Evolutionary conservation across 2,888 invertebrate genomes (phyloP).

Genomic region (Lucinisca nassula): DNA sequence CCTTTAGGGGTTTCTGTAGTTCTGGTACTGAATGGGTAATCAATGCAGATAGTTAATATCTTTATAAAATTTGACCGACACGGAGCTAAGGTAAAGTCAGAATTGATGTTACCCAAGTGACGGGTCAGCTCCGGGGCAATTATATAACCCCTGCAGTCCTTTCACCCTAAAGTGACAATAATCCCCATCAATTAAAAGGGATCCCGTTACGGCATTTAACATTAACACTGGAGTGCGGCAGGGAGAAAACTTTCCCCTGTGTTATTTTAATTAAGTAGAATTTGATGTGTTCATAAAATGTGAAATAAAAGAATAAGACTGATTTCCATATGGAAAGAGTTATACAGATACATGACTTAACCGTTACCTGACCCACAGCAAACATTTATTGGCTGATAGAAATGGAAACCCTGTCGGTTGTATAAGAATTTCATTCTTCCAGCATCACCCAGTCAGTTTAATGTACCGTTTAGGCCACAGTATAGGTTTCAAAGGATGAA

Average conservation of each 20-base stretch:
- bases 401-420: background rate
- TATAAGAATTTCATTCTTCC: no score
- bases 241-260: slow-evolving; percentile 29
- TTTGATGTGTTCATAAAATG: slow-evolving; percentile 69
- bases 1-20: no score
- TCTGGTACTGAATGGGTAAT: slow-evolving; percentile 48
- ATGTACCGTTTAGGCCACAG: no score
- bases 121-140: slow-evolving; percentile 69
- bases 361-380: background rate
- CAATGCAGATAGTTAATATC: slow-evolving; percentile 60
- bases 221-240: slow-evolving; percentile 42
- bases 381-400: background rate
- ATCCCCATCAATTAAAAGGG: slow-evolving; percentile 31
- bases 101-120: slow-evolving; percentile 48
- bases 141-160: slow-evolving; percentile 46
- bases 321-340: slow-evolving; percentile 6
- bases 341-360: background rate
- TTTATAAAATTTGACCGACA: slow-evolving; percentile 52
- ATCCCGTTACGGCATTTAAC: slow-evolving; percentile 65
- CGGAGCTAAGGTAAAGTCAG: background rate
- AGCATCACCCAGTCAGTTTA: no score
- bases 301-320: slow-evolving; percentile 33
- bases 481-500: no score
- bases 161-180: slow-evolving; percentile 21
- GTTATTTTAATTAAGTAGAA: slow-evolving; percentile 69